Conservation (phyloP, 2,888 invertebrate genomes). For the Rhimphoctona megacephalus region DNA sequence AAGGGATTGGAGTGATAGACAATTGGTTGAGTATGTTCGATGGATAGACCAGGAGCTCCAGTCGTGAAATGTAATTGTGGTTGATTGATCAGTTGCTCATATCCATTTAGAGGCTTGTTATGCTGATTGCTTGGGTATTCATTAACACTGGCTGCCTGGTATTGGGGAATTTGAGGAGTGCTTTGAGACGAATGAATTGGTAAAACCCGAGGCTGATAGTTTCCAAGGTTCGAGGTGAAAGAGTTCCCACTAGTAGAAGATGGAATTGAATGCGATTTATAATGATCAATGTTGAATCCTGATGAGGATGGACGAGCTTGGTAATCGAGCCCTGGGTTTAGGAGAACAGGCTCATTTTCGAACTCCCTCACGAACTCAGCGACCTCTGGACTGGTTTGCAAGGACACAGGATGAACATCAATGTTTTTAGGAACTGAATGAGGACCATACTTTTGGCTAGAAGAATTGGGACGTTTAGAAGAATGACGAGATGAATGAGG, state of each 20-base stretch:
- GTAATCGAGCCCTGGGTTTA: conserved; percentile 69
- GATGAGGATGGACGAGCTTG: conserved; percentile 71
- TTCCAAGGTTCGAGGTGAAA: conserved; percentile 62
- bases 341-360: conserved; percentile 74
- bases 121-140: conserved; percentile 49
- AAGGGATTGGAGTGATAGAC: conserved; percentile 67
- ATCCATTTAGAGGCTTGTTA: conserved; percentile 69
- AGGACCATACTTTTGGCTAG: background rate
- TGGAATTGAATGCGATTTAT: conserved; percentile 20
- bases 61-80: conserved; percentile 79
- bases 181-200: conserved; percentile 74
- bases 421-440: conserved; percentile 16
- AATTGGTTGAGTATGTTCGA: conserved; percentile 48
- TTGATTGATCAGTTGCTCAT: conserved; percentile 79
- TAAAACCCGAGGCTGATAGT: conserved; percentile 71
- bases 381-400: conserved; percentile 69
- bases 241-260: conserved; percentile 11
- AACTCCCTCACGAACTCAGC: conserved; percentile 70
- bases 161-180: conserved; percentile 74
- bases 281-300: conserved; percentile 36
- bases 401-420: conserved; percentile 69
- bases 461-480: background rate
- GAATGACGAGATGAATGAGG: conserved; percentile 4
- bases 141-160: conserved; percentile 74
- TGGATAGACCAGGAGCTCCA: conserved; percentile 39